Evolutionary conservation across 2,888 invertebrate species (phyloP), one percentile per base, ranked within the genome.

Genomic region (Hedychridium roseum): DNA sequence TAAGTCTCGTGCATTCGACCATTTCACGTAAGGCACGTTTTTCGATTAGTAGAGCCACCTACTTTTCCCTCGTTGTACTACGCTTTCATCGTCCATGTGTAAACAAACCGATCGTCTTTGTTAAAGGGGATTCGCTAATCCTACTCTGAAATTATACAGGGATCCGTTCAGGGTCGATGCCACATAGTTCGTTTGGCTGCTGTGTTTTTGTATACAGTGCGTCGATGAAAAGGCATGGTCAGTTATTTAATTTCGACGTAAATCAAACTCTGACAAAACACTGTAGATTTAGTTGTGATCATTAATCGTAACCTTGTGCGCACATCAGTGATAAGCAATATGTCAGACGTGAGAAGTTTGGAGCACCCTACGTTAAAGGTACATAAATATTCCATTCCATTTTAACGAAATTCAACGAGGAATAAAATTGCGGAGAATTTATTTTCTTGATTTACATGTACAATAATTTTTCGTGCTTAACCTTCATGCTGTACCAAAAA

Each of bases 341-440:
- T 94, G 94, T 90, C 93, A 78, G 96, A 97, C 82, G 84, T 97
- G 54, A 95, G 92, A 80, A 91, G 94, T 59, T 82, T 97, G 76
- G 98, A 98, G 80, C 96, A 97, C 82, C 92, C 96, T 40, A 96
- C 97, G 17, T 84, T 97, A 60, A 97, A 97, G 87, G 93, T 92
- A 56, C 18, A 36, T 43, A 18, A 12, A 5, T 17, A 15, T 17
- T 1, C 11, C 15, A 26, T 36, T 28, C 15, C n/a, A 18, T 30
- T 3, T 11, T n/a, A n/a, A 28, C 28, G 28, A 28, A n/a, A n/a
- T 3, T 28, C 28, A 18, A 35, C 12, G 35, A 2, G 9, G 12
- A 23, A 23, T 2, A n/a, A 4, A 1, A 12, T 9, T 38, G 27
- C 38, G 26, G 14, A n/a, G 1, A 5, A 27, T 7, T 23, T 14